A percentile compares a stretch with the other conserved stretches of the same genome.
These are phyloP conservation scores for Latrodectus elegans DNA, from an alignment of 2,888 invertebrate species.

Conservation along the genomic window DNA sequence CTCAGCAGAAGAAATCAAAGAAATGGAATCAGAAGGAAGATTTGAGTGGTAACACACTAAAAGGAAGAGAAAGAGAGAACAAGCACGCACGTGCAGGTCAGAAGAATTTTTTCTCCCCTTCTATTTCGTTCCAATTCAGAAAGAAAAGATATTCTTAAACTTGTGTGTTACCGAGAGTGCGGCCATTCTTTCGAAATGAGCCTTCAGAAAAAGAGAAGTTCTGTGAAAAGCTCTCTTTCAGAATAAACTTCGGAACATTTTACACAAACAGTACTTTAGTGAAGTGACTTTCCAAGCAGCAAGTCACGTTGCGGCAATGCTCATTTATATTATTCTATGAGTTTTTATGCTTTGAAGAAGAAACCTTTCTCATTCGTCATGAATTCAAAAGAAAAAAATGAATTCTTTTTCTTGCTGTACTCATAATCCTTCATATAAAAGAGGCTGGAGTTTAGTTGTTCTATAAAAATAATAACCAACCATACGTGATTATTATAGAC, in stretches of 20 bases:
- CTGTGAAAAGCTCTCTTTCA: conserved; percentile 15
- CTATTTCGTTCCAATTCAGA: neutral
- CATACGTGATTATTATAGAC: no score
- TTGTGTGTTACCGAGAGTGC: conserved; percentile 7
- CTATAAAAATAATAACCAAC: no score
- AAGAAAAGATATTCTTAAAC: conserved; percentile 6
- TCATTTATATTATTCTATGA: conserved; percentile 38
- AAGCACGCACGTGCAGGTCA: conserved; percentile 24
- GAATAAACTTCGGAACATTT: conserved; percentile 23
- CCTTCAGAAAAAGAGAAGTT: conserved; percentile 20
- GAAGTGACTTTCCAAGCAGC: conserved; percentile 39
- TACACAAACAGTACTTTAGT: conserved; percentile 32
- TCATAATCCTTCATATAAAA: no score
- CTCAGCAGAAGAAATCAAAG: conserved; percentile 10
- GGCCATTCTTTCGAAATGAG: conserved; percentile 13
- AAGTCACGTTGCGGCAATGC: conserved; percentile 38
- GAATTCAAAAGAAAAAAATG: neutral
- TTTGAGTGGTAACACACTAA: conserved; percentile 12
- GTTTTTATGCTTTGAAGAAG: neutral
- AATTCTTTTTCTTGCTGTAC: neutral
- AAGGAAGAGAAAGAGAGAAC: neutral
- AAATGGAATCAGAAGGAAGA: conserved; percentile 13
- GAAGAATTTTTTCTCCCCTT: neutral
- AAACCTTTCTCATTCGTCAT: neutral
- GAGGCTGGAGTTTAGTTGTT: no score